Percentiles rank a stretch among this genome's conserved stretches.
Conservation (phyloP, 2,797 vertebrate genomes). For the Agapornis canus region DNA sequence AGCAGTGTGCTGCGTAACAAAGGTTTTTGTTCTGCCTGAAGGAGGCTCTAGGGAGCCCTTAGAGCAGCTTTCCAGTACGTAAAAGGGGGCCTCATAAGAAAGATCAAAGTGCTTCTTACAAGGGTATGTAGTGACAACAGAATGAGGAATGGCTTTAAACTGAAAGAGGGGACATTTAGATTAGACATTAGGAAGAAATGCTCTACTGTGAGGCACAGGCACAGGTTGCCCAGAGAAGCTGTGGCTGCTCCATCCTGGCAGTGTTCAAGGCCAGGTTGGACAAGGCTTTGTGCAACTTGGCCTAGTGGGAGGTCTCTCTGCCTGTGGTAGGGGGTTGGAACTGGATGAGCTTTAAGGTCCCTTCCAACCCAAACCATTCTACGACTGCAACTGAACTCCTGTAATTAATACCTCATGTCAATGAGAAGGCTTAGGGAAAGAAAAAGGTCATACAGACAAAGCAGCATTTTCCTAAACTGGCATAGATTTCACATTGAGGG, state of each 20-base stretch:
- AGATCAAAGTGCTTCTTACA: background rate
- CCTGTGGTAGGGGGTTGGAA: background rate
- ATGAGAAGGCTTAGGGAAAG: conserved; percentile 43
- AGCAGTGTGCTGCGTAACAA: background rate
- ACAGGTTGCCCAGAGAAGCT: background rate
- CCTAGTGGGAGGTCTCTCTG: background rate
- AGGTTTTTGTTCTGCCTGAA: background rate
- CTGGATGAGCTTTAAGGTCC: background rate
- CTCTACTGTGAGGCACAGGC: background rate
- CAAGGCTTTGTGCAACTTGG: background rate
- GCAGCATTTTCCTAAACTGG: conserved; percentile 79
- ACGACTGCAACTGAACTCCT: background rate
- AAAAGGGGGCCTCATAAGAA: background rate
- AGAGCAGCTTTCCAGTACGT: background rate
- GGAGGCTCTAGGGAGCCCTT: background rate
- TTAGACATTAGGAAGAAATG: background rate
- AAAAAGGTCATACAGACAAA: conserved; percentile 69
- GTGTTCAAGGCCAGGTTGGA: background rate
- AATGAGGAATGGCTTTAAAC: background rate
- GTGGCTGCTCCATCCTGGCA: background rate
- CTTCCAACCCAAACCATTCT: background rate
- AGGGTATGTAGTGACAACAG: background rate
- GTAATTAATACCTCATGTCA: conserved; percentile 30
- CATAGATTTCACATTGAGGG: conserved; percentile 80
- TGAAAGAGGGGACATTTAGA: background rate